phyloP scores from a whole-genome alignment of 2,113 vertebrate genomes.

The Phainopepla nitens region DNA sequence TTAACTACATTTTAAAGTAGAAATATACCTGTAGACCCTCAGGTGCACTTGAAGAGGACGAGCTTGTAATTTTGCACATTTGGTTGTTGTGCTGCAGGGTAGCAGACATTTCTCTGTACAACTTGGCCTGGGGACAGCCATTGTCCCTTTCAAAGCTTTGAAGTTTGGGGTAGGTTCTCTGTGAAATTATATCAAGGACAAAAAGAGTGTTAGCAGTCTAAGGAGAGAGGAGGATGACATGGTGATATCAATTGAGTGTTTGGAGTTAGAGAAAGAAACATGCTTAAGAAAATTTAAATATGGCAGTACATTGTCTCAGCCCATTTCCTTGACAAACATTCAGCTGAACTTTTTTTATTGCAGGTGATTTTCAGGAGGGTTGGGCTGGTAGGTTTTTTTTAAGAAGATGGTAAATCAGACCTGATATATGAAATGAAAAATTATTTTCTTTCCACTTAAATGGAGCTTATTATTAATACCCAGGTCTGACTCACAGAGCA shows the following conservation, averaged over 20 bases:
- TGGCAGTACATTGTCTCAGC: neutral
- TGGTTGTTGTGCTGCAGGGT: neutral
- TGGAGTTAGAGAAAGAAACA: neutral
- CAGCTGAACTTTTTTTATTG: neutral
- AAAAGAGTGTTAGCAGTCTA: neutral
- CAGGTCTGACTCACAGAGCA: neutral
- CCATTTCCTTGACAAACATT: neutral
- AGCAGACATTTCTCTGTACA: neutral
- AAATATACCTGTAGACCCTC: neutral
- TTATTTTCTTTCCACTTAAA: neutral
- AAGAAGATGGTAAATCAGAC: neutral
- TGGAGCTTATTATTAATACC: neutral
- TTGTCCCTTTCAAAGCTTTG: neutral
- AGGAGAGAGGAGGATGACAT: neutral
- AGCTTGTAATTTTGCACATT: neutral
- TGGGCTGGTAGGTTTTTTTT: neutral
- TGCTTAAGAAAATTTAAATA: neutral
- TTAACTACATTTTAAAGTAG: constrained; percentile 15
- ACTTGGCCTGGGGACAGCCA: neutral
- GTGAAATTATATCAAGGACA: neutral
- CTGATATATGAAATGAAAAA: neutral
- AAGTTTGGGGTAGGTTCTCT: neutral
- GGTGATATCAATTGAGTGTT: neutral
- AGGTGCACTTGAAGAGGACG: neutral
- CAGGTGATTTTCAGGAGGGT: neutral